Percentiles rank a stretch among this genome's conserved stretches.
Evolutionary conservation across 2,888 invertebrate species (phyloP).

Genomic region (Psylliodes chrysocephalus): DNA sequence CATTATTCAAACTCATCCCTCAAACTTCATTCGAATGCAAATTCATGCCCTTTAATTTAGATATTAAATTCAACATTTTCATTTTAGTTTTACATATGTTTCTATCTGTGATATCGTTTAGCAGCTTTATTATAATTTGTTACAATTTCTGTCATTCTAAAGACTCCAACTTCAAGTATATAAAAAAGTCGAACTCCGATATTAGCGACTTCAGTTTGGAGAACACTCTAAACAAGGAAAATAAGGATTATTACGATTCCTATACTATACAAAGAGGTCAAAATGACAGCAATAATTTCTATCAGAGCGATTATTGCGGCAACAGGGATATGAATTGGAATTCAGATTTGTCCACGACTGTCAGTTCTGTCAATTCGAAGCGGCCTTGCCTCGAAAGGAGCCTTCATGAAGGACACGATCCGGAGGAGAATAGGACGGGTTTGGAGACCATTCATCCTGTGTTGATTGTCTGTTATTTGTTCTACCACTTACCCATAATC

Average conservation of each 20-base stretch:
- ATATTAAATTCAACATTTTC: conserved; percentile 66
- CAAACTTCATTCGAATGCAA: conserved; percentile 56
- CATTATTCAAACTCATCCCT: conserved; percentile 21
- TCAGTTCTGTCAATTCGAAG: conserved; percentile 68
- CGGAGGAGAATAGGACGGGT: conserved; percentile 59
- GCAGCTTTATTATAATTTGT: conserved; percentile 63
- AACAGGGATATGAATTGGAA: conserved; percentile 45
- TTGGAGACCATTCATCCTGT: conserved; percentile 66
- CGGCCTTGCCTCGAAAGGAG: conserved; percentile 64
- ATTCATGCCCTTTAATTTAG: conserved; percentile 65
- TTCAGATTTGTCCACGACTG: conserved; percentile 64
- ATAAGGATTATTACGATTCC: conserved; percentile 58
- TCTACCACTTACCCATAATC: conserved; percentile 70
- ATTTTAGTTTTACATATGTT: conserved; percentile 67
- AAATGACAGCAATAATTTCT: conserved; percentile 43
- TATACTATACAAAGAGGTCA: conserved; percentile 55
- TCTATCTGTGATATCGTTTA: conserved; percentile 64
- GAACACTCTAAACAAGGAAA: conserved; percentile 49
- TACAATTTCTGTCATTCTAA: conserved; percentile 55
- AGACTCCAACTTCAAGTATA: conserved; percentile 57
- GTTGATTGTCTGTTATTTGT: conserved; percentile 68
- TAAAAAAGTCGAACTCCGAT: conserved; percentile 62
- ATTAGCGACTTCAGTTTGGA: conserved; percentile 60
- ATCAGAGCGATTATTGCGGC: conserved; percentile 45
- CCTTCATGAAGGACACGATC: conserved; percentile 45